Evolutionary conservation across 2,888 invertebrate genomes (phyloP), one percentile per base, ranked within the genome.

Genomic region (Suillia variegata): DNA sequence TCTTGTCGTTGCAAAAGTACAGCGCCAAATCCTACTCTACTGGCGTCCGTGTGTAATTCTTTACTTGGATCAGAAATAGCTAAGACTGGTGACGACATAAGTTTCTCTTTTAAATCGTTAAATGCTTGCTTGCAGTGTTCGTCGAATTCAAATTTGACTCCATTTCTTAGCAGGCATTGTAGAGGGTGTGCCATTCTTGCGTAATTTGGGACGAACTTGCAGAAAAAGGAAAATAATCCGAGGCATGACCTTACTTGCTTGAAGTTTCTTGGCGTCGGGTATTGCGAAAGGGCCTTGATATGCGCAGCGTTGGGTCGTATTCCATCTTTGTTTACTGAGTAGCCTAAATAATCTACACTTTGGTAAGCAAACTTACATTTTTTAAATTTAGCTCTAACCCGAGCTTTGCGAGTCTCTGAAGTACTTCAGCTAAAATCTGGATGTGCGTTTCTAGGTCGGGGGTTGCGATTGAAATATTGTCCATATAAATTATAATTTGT

Each of bases 381-480:
- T 62, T 42, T 26, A 59, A 17, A 31, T 50, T 56, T 6, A 68
- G 45, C 33, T 67, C 57, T 24, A 67, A 52, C 10, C 34, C 54
- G 47, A 61, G 59, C 53, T 64, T 56, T 50, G 49, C 31, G 33
- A 71, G 62, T 51, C 58, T 52, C 21, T 67, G 31, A n/a, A 70
- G 18, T 13, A 67, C 68, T 59, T 60, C 31, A 15, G 49, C 58
- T 20, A 65, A 58, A 15, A 56, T 58, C 33, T 61, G 38, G 17
- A 68, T 55, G 61, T 67, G 67, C 51, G 65, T 59, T 10, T 61
- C 60, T 49, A 64, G 53, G 54, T 63, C 54, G 49, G 62, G 57
- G 10, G 63, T 65, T n/a, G 64, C 65, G n/a, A 70, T 62, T 31
- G 70, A 38, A 10, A 73, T 60, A 59, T 73, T 70, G 53, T 72